Evolutionary conservation across 2,888 invertebrate species (phyloP).

Genomic region (Acleris cristana): DNA sequence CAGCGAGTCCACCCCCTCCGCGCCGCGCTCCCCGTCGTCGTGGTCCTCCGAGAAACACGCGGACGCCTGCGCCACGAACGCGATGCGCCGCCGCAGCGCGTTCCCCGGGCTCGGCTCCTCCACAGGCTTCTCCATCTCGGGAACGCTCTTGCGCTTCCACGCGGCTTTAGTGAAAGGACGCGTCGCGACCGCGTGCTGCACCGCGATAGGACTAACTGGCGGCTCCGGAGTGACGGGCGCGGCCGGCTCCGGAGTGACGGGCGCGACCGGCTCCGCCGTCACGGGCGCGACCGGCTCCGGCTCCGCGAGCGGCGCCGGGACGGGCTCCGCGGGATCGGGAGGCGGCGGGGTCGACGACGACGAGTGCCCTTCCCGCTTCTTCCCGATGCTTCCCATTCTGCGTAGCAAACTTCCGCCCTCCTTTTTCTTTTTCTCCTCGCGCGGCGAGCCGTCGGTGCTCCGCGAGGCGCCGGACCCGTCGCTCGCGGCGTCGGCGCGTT

Average conservation of each 20-base stretch:
- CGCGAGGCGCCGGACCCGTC: slow-evolving; percentile 49
- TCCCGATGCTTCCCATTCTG: slow-evolving; percentile 74
- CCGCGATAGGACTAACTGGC: slow-evolving; percentile 69
- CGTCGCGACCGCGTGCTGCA: slow-evolving; percentile 78
- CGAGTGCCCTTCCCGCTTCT: slow-evolving; percentile 61
- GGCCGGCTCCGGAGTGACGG: slow-evolving; percentile 43
- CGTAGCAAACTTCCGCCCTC: slow-evolving; percentile 64
- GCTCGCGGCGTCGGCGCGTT: slow-evolving; percentile 62
- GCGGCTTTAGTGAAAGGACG: slow-evolving; percentile 81
- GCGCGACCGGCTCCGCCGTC: slow-evolving; percentile 42
- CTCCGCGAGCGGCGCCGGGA: slow-evolving; percentile 25
- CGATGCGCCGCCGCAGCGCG: slow-evolving; percentile 77
- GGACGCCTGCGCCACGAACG: slow-evolving; percentile 82
- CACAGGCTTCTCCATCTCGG: slow-evolving; percentile 70
- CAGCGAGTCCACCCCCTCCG: slow-evolving; percentile 74
- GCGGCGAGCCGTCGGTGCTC: slow-evolving; percentile 71
- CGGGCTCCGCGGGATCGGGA: slow-evolving; percentile 39
- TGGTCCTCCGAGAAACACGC: slow-evolving; percentile 80
- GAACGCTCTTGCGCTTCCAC: slow-evolving; percentile 73
- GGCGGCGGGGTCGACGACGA: slow-evolving; percentile 52
- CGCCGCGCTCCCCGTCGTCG: slow-evolving; percentile 70
- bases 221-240: slow-evolving; percentile 47
- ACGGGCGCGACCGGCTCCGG: slow-evolving; percentile 38
- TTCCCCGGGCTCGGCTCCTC: slow-evolving; percentile 77
- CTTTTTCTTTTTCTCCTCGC: slow-evolving; percentile 70